These are phyloP conservation scores for Lasioglossum albipes DNA, from an alignment of 1,140 invertebrate genomes.

Conservation along the genomic window DNA sequence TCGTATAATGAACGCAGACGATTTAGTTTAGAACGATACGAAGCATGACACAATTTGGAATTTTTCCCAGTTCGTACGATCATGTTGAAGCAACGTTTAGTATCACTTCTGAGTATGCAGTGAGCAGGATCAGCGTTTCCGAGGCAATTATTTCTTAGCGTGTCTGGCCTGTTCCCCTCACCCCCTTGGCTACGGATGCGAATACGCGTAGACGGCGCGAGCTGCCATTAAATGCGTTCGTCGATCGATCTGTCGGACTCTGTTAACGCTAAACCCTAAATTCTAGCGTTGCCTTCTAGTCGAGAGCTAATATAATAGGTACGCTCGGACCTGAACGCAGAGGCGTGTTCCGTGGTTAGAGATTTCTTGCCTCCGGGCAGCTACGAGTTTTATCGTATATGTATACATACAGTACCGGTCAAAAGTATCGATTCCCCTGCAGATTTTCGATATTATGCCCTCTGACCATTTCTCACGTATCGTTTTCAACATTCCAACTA, in stretches of 20 bases:
- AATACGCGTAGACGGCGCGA: conserved; percentile 30
- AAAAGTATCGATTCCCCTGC: no score
- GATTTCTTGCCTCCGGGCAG: conserved; percentile 57
- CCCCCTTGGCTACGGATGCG: conserved; percentile 54
- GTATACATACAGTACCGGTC: background rate
- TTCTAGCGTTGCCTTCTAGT: conserved; percentile 60
- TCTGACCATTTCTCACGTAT: no score
- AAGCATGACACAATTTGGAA: no score
- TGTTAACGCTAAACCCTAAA: conserved; percentile 70
- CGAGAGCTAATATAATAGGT: conserved; percentile 63
- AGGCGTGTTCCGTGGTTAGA: conserved; percentile 59
- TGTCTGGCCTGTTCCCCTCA: background rate
- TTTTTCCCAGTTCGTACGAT: no score
- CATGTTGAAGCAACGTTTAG: no score
- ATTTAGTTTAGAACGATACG: no score
- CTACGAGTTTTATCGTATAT: conserved; percentile 46
- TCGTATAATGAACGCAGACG: no score
- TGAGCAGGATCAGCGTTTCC: no score
- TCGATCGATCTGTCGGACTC: conserved; percentile 65
- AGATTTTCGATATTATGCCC: no score
- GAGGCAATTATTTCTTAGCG: no score
- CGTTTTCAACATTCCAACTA: no score
- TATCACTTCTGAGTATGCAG: no score
- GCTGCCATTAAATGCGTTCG: conserved; percentile 62
- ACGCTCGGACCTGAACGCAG: conserved; percentile 51